Percentiles rank a stretch among this genome's conserved stretches.
phyloP scores from a whole-genome alignment of 2,888 invertebrate species.

The Lapara coniferarum region DNA sequence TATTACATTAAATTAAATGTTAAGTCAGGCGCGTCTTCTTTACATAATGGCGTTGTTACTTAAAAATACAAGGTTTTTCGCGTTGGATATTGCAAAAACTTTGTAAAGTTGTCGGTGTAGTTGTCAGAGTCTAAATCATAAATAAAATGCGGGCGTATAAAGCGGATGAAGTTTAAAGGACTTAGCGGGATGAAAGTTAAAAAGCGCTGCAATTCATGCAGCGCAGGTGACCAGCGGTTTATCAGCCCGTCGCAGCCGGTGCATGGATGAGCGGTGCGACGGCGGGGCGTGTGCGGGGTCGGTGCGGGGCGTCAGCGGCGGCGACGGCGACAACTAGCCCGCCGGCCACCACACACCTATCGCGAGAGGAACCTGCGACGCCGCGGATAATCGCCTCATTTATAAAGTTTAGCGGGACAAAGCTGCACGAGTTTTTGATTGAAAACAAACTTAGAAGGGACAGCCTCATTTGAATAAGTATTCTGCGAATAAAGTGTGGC shows the following conservation, averaged over 20 bases:
- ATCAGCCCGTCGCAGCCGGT: conserved; percentile 72
- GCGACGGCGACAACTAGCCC: conserved; percentile 36
- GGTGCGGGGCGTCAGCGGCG: conserved; percentile 35
- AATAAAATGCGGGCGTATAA: conserved; percentile 74
- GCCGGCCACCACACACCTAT: conserved; percentile 65
- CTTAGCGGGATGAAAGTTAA: conserved; percentile 78
- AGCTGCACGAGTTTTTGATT: conserved; percentile 83
- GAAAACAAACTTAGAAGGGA: conserved; percentile 84
- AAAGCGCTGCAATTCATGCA: conserved; percentile 82
- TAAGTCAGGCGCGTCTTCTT: conserved; percentile 43
- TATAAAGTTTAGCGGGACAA: conserved; percentile 83
- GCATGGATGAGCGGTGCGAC: conserved; percentile 36
- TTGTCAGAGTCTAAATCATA: conserved; percentile 76
- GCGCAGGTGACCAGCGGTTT: conserved; percentile 81
- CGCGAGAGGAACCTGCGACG: conserved; percentile 63
- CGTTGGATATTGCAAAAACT: conserved; percentile 56
- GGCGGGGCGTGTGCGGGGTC: conserved; percentile 36
- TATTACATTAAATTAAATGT: conserved; percentile 49
- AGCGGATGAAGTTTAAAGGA: conserved; percentile 78
- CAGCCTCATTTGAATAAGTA: conserved; percentile 84
- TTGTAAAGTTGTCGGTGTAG: conserved; percentile 62
- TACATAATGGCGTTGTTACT: conserved; percentile 54
- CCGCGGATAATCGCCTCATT: conserved; percentile 82
- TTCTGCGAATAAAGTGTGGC: conserved; percentile 84
- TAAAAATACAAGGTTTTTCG: conserved; percentile 53